Conservation (phyloP, 2,888 invertebrate species). For the Scaptomyza polygonia region DNA sequence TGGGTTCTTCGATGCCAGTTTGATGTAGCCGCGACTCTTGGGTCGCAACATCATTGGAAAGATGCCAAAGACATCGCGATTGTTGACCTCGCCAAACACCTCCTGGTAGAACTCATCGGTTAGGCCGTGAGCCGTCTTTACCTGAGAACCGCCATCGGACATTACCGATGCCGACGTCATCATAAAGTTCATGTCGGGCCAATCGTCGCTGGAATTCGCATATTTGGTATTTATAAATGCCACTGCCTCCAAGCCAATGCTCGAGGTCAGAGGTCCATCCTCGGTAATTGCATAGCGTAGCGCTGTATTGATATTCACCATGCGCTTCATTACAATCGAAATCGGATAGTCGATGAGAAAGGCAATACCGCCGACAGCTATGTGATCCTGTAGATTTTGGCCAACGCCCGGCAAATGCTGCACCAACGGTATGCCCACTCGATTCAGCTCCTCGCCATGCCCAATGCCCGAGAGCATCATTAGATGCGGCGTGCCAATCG, state of each 20-base stretch:
- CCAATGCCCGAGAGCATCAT: constrained; percentile 96
- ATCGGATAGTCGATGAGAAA: constrained; percentile 93
- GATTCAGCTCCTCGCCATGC: constrained; percentile 89
- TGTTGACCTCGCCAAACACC: constrained; percentile 89
- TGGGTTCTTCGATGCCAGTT: constrained; percentile 89
- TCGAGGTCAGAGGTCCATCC: constrained; percentile 93
- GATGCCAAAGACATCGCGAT: constrained; percentile 91
- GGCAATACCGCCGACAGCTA: constrained; percentile 92
- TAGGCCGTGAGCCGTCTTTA: constrained; percentile 92
- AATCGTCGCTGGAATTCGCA: constrained; percentile 93
- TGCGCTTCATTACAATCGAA: constrained; percentile 91
- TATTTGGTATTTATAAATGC: constrained; percentile 95
- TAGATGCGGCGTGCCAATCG: constrained; percentile 95
- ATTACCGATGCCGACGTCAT: constrained; percentile 92
- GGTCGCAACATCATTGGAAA: constrained; percentile 96
- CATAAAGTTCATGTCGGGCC: constrained; percentile 97
- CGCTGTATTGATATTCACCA: constrained; percentile 93
- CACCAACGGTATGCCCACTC: constrained; percentile 90
- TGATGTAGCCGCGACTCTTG: constrained; percentile 92
- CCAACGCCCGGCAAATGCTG: constrained; percentile 93
- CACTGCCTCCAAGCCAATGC: constrained; percentile 93
- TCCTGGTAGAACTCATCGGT: constrained; percentile 92
- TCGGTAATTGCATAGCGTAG: constrained; percentile 93
- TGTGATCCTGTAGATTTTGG: constrained; percentile 94
- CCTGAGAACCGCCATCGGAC: constrained; percentile 93